Evolutionary conservation across 2,888 invertebrate species (phyloP).

Genomic region (Noctuana brunneofusca): DNA sequence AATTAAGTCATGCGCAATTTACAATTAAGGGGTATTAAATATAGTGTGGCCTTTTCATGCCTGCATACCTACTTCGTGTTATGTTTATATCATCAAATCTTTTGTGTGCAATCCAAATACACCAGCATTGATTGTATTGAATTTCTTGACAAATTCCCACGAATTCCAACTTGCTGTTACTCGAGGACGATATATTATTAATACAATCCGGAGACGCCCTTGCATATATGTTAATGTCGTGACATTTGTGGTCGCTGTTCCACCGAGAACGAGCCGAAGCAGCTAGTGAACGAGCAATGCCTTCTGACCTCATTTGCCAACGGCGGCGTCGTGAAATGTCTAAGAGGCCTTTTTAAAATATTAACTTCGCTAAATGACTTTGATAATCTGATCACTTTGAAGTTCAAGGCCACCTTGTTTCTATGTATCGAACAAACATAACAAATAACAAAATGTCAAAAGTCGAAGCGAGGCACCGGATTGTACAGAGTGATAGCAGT

Average conservation of each 20-base stretch:
- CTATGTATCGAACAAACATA: conserved; percentile 2
- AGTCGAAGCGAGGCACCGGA: conserved; percentile 15
- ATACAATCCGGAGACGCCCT: conserved; percentile 54
- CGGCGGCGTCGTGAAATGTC: conserved; percentile 56
- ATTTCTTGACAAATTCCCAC: background rate
- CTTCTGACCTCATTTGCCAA: conserved; percentile 53
- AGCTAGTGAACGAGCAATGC: conserved; percentile 44
- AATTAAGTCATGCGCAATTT: conserved; percentile 10
- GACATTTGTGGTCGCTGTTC: conserved; percentile 53
- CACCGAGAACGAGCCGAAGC: conserved; percentile 44
- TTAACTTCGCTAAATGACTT: conserved; percentile 31
- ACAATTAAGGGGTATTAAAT: background rate
- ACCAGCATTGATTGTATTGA: background rate
- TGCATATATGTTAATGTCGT: conserved; percentile 59
- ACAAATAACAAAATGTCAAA: conserved; percentile 13
- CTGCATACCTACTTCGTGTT: background rate
- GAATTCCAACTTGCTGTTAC: background rate
- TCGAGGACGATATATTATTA: conserved; percentile 6
- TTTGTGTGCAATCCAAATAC: background rate
- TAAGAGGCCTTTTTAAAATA: conserved; percentile 45
- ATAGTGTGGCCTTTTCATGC: background rate
- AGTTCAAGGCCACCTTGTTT: conserved; percentile 35
- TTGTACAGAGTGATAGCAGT: conserved; percentile 11
- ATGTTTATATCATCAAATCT: background rate
- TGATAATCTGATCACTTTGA: conserved; percentile 31